Percentiles rank a stretch among this genome's conserved stretches.
phyloP scores from a whole-genome alignment of 2,888 invertebrate genomes.

The Xanthostigma xanthostigma region DNA sequence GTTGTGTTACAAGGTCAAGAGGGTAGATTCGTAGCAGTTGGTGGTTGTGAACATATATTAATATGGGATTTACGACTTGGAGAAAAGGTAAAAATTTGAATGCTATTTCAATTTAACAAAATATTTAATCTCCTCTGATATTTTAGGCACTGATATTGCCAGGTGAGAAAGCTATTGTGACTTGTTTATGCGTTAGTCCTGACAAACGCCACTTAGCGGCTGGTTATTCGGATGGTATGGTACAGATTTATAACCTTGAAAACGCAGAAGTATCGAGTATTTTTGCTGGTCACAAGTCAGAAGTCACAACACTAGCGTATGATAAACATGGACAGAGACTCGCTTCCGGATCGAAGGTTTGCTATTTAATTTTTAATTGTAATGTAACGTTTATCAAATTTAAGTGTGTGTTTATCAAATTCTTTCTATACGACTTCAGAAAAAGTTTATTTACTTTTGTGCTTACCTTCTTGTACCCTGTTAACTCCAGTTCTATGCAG shows the following conservation, averaged over 20 bases:
- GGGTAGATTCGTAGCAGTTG: conserved; percentile 78
- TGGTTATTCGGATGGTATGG: conserved; percentile 80
- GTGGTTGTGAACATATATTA: conserved; percentile 83
- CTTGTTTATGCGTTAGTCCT: conserved; percentile 58
- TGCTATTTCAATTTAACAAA: conserved; percentile 1
- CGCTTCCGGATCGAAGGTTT: conserved; percentile 76
- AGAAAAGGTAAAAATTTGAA: conserved; percentile 44
- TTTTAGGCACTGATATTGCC: conserved; percentile 57
- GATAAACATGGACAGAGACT: conserved; percentile 71
- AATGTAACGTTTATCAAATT: no score
- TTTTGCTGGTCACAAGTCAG: conserved; percentile 74
- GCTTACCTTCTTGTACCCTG: no score
- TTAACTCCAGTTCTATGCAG: no score
- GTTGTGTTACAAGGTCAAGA: conserved; percentile 61
- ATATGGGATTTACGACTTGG: conserved; percentile 87
- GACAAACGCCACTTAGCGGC: conserved; percentile 70
- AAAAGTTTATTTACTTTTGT: no score
- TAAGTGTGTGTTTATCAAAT: no score
- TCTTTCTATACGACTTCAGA: no score
- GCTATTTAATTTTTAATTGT: neutral
- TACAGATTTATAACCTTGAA: conserved; percentile 68
- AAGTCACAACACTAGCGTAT: conserved; percentile 69
- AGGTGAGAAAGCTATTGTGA: conserved; percentile 70
- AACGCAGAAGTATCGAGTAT: conserved; percentile 54
- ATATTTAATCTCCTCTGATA: neutral